phyloP scores from a whole-genome alignment of 1,140 invertebrate genomes.

The Zaprionus inermis region DNA sequence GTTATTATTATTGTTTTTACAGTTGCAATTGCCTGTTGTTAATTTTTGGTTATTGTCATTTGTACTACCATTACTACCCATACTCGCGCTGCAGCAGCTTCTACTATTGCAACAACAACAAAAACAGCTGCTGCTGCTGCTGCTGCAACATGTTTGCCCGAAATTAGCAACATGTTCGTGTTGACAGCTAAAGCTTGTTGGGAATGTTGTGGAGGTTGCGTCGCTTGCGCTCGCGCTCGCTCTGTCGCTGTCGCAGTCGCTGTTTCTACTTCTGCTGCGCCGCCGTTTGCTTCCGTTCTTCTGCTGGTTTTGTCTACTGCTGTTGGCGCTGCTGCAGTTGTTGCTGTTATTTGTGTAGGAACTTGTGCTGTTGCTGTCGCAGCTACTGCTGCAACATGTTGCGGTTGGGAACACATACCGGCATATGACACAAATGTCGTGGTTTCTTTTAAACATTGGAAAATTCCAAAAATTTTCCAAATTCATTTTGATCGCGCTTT shows the following conservation, averaged over 20 bases:
- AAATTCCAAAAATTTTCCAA: too few species aligned
- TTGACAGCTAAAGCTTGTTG: background rate
- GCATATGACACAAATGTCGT: constrained; percentile 61
- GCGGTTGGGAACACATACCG: constrained; percentile 38
- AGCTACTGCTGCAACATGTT: constrained; percentile 29
- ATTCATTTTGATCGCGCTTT: too few species aligned
- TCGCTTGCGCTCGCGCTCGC: background rate
- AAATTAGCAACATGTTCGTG: constrained; percentile 19
- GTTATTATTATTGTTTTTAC: constrained; percentile 19
- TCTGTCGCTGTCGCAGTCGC: background rate
- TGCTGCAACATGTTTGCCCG: background rate
- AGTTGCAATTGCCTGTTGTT: constrained; percentile 36
- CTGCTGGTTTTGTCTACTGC: background rate
- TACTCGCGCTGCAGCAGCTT: constrained; percentile 2
- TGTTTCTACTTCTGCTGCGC: background rate
- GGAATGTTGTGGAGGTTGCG: constrained; percentile 1
- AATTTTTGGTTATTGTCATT: constrained; percentile 50
- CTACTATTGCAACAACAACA: background rate
- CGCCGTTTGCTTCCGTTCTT: background rate
- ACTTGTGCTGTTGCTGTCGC: constrained; percentile 1
- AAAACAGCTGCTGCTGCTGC: background rate
- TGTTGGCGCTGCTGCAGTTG: background rate
- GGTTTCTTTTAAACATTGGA: too few species aligned
- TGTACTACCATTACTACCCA: constrained; percentile 48
- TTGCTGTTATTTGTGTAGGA: constrained; percentile 1